These are phyloP conservation scores for Lathamus discolor DNA, from an alignment of 2,113 vertebrate species.

Conservation along the genomic window DNA sequence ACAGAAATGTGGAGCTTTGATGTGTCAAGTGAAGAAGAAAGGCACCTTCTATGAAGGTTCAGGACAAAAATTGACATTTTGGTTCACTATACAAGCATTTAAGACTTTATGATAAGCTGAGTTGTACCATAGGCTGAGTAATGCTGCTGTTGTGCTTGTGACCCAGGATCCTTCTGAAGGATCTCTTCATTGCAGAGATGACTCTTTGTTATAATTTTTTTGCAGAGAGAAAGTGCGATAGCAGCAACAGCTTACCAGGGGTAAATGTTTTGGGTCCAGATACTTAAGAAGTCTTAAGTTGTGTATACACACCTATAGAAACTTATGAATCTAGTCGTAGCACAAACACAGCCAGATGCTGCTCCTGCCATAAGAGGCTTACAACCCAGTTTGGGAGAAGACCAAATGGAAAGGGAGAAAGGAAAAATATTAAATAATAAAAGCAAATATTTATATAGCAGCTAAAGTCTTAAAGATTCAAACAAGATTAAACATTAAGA, in stretches of 20 bases:
- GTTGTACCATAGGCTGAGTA: neutral
- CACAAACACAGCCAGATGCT: neutral
- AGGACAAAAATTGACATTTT: neutral
- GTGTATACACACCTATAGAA: neutral
- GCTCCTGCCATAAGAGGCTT: neutral
- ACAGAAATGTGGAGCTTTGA: neutral
- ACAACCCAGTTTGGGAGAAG: neutral
- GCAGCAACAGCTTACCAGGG: neutral
- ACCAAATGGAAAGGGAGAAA: neutral
- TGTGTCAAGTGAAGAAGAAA: neutral
- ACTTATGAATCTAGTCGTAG: neutral
- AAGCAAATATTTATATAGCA: neutral
- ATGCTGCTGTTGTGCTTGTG: neutral
- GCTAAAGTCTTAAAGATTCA: neutral
- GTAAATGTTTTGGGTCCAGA: neutral
- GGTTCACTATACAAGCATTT: neutral
- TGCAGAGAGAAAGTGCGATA: neutral
- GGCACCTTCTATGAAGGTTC: neutral
- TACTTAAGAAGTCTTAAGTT: neutral
- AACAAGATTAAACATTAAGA: neutral
- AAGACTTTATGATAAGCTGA: neutral
- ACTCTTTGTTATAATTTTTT: neutral
- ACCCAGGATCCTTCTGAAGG: neutral
- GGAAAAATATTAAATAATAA: neutral
- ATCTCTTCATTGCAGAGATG: neutral